phyloP scores from a whole-genome alignment of 2,888 invertebrate species.

The Monopis laevigella region DNA sequence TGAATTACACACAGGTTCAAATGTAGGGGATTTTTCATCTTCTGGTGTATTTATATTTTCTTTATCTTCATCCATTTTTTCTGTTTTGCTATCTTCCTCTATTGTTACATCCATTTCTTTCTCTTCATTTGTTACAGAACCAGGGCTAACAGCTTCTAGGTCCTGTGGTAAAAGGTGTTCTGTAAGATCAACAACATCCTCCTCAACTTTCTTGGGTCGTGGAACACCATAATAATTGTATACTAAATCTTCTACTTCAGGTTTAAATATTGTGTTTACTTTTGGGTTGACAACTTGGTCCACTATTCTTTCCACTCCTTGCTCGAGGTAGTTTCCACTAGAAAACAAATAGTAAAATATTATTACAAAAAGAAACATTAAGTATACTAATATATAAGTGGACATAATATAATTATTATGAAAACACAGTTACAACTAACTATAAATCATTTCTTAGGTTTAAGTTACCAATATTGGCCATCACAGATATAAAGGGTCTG shows the following conservation, averaged over 20 bases:
- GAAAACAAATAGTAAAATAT: constrained; percentile 22
- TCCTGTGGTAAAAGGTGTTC: constrained; percentile 77
- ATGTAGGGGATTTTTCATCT: neutral
- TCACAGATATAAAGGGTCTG: no score
- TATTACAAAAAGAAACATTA: no score
- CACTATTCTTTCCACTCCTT: constrained; percentile 93
- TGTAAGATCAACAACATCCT: constrained; percentile 35
- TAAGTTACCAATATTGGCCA: no score
- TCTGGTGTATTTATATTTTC: constrained; percentile 13
- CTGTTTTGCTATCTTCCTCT: constrained; percentile 21
- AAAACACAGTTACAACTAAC: no score
- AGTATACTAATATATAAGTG: no score
- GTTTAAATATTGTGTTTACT: constrained; percentile 86
- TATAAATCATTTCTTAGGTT: no score
- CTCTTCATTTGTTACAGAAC: constrained; percentile 69
- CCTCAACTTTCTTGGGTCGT: constrained; percentile 66
- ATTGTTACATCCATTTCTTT: constrained; percentile 23
- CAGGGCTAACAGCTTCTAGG: constrained; percentile 83
- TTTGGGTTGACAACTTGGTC: constrained; percentile 97
- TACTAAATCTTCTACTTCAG: constrained; percentile 90
- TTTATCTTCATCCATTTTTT: constrained; percentile 29
- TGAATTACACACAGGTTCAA: constrained; percentile 24
- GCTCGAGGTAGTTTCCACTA: constrained; percentile 88
- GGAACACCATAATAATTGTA: constrained; percentile 87
- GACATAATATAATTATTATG: no score